Percentiles rank a stretch among this genome's conserved stretches.
phyloP scores from a whole-genome alignment of 2,113 vertebrate genomes.

The Hydrolagus affinis region DNA sequence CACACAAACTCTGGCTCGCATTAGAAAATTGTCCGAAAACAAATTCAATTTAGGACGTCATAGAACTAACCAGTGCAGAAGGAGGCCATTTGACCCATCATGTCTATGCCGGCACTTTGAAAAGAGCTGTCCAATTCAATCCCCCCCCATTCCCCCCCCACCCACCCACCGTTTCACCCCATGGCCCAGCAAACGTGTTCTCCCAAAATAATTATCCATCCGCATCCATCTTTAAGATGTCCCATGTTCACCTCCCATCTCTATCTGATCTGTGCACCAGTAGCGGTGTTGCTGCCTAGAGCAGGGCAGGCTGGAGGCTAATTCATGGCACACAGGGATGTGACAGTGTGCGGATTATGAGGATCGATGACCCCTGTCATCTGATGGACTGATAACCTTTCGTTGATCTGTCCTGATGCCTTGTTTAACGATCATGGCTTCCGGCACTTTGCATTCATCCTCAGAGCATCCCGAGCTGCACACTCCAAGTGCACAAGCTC shows the following conservation, averaged over 20 bases:
- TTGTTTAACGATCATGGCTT: conserved; percentile 5
- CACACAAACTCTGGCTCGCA: no score
- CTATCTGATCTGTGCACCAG: no score
- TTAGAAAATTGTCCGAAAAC: no score
- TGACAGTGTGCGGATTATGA: background rate
- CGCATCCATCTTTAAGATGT: background rate
- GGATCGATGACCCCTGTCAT: conserved; percentile 1
- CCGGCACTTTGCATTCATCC: background rate
- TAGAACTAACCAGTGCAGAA: no score
- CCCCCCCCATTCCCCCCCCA: no score
- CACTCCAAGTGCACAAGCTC: background rate
- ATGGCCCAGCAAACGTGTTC: no score
- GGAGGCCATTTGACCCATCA: no score
- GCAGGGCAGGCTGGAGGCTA: background rate
- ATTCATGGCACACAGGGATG: background rate
- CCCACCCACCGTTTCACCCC: no score
- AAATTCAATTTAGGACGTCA: no score
- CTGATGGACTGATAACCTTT: conserved; percentile 11
- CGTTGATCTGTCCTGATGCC: conserved; percentile 1
- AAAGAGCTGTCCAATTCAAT: no score
- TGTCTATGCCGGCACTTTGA: no score
- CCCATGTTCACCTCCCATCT: background rate
- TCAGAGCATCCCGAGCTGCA: background rate
- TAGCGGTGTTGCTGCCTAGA: background rate
- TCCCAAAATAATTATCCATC: no score